phyloP scores from a whole-genome alignment of 2,888 invertebrate species.

The Anaspis maculata region DNA sequence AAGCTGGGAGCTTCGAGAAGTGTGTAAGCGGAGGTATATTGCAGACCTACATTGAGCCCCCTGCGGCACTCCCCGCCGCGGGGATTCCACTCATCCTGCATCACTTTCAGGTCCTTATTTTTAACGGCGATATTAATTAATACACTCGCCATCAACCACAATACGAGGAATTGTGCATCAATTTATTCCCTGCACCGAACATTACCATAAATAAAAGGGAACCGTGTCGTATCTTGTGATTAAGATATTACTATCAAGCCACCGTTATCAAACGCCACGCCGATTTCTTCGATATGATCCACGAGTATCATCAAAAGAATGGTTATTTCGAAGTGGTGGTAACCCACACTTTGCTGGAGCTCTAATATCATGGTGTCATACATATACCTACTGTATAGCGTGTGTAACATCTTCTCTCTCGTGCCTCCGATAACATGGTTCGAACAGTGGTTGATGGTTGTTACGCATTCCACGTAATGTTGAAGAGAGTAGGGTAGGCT shows the following conservation, averaged over 20 bases:
- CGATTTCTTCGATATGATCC: too few species aligned
- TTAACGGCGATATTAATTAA: conserved; percentile 27
- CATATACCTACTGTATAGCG: too few species aligned
- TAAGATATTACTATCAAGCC: conserved; percentile 22
- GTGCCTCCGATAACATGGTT: too few species aligned
- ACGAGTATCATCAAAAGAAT: too few species aligned
- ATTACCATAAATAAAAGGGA: conserved; percentile 28
- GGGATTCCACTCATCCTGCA: conserved; percentile 13
- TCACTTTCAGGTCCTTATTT: conserved; percentile 27
- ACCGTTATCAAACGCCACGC: too few species aligned
- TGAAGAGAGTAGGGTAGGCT: too few species aligned
- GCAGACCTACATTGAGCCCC: conserved; percentile 14
- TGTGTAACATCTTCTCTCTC: too few species aligned
- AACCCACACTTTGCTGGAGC: too few species aligned
- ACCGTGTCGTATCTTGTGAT: conserved; percentile 24
- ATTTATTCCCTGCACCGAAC: conserved; percentile 21
- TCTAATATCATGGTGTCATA: too few species aligned
- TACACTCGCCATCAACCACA: conserved; percentile 26
- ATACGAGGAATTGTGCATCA: conserved; percentile 25
- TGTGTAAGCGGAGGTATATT: conserved; percentile 28
- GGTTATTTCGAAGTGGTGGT: too few species aligned
- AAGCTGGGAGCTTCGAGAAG: conserved; percentile 31
- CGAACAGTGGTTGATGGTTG: too few species aligned
- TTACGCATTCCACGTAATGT: too few species aligned
- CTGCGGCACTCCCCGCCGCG: conserved; percentile 7